Evolutionary conservation across 2,888 invertebrate genomes (phyloP), one percentile per base, ranked within the genome.

Genomic region (Pegoplata infirma): DNA sequence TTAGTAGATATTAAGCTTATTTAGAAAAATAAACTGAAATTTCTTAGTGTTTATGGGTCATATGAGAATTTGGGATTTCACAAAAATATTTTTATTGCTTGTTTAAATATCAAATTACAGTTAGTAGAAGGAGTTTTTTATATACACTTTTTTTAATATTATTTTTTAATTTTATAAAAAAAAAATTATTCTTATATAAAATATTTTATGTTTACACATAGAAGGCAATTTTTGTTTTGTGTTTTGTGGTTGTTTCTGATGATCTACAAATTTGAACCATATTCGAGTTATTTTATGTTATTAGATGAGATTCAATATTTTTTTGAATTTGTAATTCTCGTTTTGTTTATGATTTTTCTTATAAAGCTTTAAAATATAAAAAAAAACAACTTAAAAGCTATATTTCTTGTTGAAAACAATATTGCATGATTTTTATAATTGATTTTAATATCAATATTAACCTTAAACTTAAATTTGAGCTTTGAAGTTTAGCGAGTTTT

Each of bases 121-220:
- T 40, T 64, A 56, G n/a, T n/a, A n/a, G 21, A 51, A 16, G 14
- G 21, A 21, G 2, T 16, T 14, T 36, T 59, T 40, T 71, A 61
- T 71, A 0, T 71, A 71, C 66, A 74, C 67, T 56, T 32, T 36
- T 47, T 46, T 36, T 12, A 28, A 49, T 23, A 55, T 69, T 61
- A 16, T 17, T 32, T 49, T 17, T 32, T 51, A 28, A 44, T 16
- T 61, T 59, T 49, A 49, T 47, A 19, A 58, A 19, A 64, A 55
- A 71, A 58, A 69, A 64, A 69, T 66, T 49, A 47, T 49, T 64
- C 66, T 71, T 76, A 72, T 80, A 76, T 56, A 77, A 76, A 74
- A 76, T 76, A 74, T 77, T 69, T 74, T 77, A 80, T 80, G 80
- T 80, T 80, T 80, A 80, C 74, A 80, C 74, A 80, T 80, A 80